These are phyloP conservation scores for Encarsia formosa DNA, from an alignment of 2,888 invertebrate species.

Conservation along the genomic window DNA sequence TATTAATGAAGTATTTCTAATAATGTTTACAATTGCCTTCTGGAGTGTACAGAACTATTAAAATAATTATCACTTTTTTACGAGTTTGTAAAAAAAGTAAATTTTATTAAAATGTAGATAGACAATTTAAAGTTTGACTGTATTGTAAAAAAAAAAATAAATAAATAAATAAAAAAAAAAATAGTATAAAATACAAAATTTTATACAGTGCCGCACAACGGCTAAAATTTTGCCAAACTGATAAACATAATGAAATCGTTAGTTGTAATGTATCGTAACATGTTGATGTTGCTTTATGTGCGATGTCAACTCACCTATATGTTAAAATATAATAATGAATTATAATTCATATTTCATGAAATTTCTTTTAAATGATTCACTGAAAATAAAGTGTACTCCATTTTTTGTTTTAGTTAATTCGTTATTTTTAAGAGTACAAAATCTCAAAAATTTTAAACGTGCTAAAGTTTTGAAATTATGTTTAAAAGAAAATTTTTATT, in stretches of 20 bases:
- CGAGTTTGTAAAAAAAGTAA: conserved; percentile 18
- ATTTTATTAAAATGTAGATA: conserved; percentile 14
- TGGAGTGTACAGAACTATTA: conserved; percentile 15
- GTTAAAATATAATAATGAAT: too few species aligned
- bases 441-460: too few species aligned
- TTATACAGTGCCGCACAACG: conserved; percentile 24
- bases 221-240: conserved; percentile 24
- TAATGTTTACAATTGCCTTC: conserved; percentile 11
- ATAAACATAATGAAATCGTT: conserved; percentile 13
- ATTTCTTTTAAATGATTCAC: too few species aligned
- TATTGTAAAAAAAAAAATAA: conserved; percentile 16
- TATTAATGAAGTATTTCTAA: too few species aligned
- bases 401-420: too few species aligned
- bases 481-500: too few species aligned
- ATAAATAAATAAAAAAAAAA: conserved; percentile 7
- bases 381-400: too few species aligned
- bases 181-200: conserved; percentile 11
- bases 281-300: too few species aligned
- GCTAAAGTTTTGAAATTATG: too few species aligned
- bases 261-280: conserved; percentile 9
- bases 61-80: conserved; percentile 20
- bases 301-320: too few species aligned
- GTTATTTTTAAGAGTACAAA: too few species aligned
- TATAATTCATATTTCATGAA: too few species aligned
- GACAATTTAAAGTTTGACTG: conserved; percentile 13